Evolutionary conservation across 2,888 invertebrate species (phyloP), one percentile per base, ranked within the genome.

Genomic region (Cerceris rybyensis): DNA sequence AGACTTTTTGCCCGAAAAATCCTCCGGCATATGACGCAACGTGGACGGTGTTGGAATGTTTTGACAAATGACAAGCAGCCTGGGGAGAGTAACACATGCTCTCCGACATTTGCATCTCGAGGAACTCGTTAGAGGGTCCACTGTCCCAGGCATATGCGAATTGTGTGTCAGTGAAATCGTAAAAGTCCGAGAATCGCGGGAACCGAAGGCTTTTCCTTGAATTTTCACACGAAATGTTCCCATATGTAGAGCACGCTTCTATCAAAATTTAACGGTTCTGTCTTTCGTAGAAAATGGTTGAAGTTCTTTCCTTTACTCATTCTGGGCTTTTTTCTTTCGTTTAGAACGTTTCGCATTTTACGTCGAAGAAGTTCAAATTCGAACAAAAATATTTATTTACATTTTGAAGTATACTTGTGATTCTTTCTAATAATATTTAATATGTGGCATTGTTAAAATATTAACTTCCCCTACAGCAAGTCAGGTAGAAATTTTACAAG

Each of bases 51-150:
- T 54, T 43, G 41, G 61, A 57, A 63, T 67, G 68, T 64, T 82
- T 75, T 79, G 74, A 82, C 80, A 75, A 85, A 80, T 80, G 74
- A 81, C 70, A 64, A 78, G 63, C 58, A 60, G 66, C 59, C 75
- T 76, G 58, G 70, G 72, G 54, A 61, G 58, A 65, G 75, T 65
- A 82, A 85, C 89, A 89, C 82, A 86, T 87, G 88, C 82, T 85
- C 73, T 59, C 81, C 77, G 81, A 78, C 74, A 55, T 66, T 67
- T 70, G 61, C 52, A 14, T 70, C 79, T 70, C 76, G 70, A 70
- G 79, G 73, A 79, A 83, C 71, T 70, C 58, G 65, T 67, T 59
- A 72, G 75, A 72, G 73, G 60, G 71, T 71, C 79, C 66, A 50
- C 54, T 54, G 58, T 70, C 77, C 66, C 64, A n/a, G 60, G 50